Base-by-base conservation (phyloP, 1,140 invertebrate species). In the Lanistes nyassanus region DNA sequence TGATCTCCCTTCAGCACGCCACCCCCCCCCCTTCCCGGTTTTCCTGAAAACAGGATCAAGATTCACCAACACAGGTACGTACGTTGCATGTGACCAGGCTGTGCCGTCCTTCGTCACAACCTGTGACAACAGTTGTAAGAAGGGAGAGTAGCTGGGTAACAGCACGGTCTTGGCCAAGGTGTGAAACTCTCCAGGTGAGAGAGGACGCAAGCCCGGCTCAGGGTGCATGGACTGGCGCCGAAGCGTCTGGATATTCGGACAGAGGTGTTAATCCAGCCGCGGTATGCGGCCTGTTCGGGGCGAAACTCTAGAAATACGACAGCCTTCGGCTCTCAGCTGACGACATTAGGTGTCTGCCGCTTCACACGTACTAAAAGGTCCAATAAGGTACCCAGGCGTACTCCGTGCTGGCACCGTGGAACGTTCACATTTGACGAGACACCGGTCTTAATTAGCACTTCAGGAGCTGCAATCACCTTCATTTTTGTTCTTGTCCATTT, bases 291-390 rank as follows among this genome's bases (percentile, higher is more conserved):
- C 13, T 60, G 56, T 60, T 60, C 29, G 29, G 13, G 56, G 56
- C 11, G 56, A 60, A 60, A 60, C 56, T 60, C 56, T 60, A 60
- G 56, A 60, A 60, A 60, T 60, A 60, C 56, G 56, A 60, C 56
- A 60, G 23, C 13, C 11, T 11, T 31, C n/a, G 56, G 13, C 3
- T n/a, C 56, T 60, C 56, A 19, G 11, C n/a, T 60, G 56, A 11
- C 29, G 56, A n/a, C 29, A 11, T 11, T n/a, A 23, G 23, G 23
- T 60, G 29, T 60, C 23, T 31, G 29, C n/a, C 23, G 56, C 23
- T 3, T 31, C 56, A 26, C 56, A n/a, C 56, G 9, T 31, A n/a
- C 11, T 23, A 47, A 47, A 47, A 47, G 42, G 42, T 47, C 42
- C 42, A 16, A 47, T 47, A 47, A 9, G 42, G 42, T 47, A 47